Base-by-base conservation (phyloP, 2,888 invertebrate genomes). In the Microctonus aethiopoides region DNA sequence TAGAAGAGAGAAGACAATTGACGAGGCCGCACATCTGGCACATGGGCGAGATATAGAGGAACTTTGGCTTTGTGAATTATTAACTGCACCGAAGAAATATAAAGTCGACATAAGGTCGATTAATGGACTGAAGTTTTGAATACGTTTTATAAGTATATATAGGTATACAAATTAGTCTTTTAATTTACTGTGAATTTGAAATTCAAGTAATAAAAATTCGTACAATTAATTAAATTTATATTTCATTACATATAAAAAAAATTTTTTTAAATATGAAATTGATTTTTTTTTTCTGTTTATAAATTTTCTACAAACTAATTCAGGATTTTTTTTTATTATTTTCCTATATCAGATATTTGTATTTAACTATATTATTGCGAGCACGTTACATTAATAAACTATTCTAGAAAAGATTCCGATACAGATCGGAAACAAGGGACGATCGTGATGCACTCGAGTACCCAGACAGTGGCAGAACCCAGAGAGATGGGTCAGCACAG, bases 401-500 rank as follows among this genome's bases (percentile, higher is more conserved):
- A 52, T 22, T 11, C 2, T 7, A 52, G 1, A 24, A 52, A 52
- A 52, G 24, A 52, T 52, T 52, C 13, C 13, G 52, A 52, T 52
- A n/a, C 52, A 52, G 56, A 56, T 56, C 32, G 29, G 29, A 56
- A 56, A 56, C 5, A 16, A 56, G 24, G 51, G 51, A 52, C 22
- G 20, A 52, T 20, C 20, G 9, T 20, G 9, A 20, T 52, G 51
- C 24, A 52, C 51, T 52, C 51, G 51, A 52, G 51, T 52, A 22
- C 51, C 51, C 20, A 64, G 52, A 13, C 22, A 36, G 68, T 29
- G 59, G 59, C 11, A 29, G 16, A 64, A 57, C 46, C 16, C 52
- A 60, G 66, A 61, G 65, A 76, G 79, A 80, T 77, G 79, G 80
- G 79, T 80, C 79, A 79, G 79, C 79, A 77, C 76, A 79, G 83